A percentile compares a stretch with the other conserved stretches of the same genome.
Evolutionary conservation across 2,797 vertebrate genomes (phyloP).

Genomic region (Manis pentadactyla): DNA sequence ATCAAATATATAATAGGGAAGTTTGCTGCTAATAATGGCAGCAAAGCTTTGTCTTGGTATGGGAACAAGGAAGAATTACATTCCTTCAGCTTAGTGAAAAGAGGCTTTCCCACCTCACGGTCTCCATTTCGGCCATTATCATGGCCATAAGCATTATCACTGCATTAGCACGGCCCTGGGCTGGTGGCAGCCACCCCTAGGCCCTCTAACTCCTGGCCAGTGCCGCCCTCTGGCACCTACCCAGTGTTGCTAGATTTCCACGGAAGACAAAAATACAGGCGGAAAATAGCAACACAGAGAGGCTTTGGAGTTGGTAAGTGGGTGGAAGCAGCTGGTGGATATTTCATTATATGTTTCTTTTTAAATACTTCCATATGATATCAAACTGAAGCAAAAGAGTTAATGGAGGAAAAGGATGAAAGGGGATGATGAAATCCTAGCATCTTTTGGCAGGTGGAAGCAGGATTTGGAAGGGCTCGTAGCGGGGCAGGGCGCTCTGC

Average conservation of each 20-base stretch:
- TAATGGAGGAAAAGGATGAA: neutral
- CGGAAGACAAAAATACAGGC: neutral
- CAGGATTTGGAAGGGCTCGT: neutral
- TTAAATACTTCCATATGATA: neutral
- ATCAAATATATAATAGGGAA: neutral
- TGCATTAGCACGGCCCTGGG: too few species aligned
- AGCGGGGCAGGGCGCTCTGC: conserved; percentile 35
- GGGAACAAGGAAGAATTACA: neutral
- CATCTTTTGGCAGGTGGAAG: neutral
- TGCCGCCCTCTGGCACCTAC: neutral
- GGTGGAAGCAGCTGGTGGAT: neutral
- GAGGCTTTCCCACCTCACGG: neutral
- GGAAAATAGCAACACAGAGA: rapidly evolving
- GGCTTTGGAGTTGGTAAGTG: neutral
- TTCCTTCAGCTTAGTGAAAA: neutral
- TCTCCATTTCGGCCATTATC: rapidly evolving
- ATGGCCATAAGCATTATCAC: too few species aligned
- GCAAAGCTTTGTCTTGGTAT: neutral
- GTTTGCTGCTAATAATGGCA: neutral
- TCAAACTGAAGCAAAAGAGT: neutral
- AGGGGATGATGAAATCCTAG: neutral
- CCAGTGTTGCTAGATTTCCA: neutral
- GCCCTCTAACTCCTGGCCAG: neutral
- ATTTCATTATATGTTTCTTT: neutral
- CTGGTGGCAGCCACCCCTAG: neutral